phyloP scores from a whole-genome alignment of 2,888 invertebrate species.

The Spatulosminthurus flaviceps region DNA sequence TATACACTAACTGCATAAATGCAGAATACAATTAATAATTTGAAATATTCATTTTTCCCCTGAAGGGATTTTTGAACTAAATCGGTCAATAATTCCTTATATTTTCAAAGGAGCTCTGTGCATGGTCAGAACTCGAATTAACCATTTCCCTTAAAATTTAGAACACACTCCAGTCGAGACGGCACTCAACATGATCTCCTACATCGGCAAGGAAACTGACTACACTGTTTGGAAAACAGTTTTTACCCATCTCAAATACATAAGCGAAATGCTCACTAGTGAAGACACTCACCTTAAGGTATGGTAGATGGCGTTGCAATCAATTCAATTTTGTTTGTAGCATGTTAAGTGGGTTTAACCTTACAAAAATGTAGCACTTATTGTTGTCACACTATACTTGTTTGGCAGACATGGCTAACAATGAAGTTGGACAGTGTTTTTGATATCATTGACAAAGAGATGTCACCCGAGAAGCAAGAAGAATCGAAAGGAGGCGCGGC shows the following conservation, averaged over 20 bases:
- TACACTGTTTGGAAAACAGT: conserved; percentile 48
- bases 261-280: conserved; percentile 32
- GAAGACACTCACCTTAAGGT: conserved; percentile 34
- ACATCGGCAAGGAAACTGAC: conserved; percentile 47
- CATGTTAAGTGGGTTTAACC: no score
- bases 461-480: conserved; percentile 38
- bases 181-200: conserved; percentile 46
- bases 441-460: conserved; percentile 22
- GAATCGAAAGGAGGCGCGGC: background rate
- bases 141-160: conserved; percentile 30
- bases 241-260: conserved; percentile 36
- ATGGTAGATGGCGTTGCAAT: no score
- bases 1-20: no score
- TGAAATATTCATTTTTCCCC: no score
- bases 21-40: no score
- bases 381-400: background rate
- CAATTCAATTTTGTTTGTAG: no score
- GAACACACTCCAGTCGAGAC: conserved; percentile 39
- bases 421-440: conserved; percentile 31
- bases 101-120: no score
- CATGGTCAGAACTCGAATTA: no score
- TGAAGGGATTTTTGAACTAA: no score
- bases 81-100: no score
- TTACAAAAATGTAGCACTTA: no score
- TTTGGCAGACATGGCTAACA: conserved; percentile 34